These are phyloP conservation scores for Butorides virescens DNA, from an alignment of 2,113 vertebrate species.

Conservation along the genomic window DNA sequence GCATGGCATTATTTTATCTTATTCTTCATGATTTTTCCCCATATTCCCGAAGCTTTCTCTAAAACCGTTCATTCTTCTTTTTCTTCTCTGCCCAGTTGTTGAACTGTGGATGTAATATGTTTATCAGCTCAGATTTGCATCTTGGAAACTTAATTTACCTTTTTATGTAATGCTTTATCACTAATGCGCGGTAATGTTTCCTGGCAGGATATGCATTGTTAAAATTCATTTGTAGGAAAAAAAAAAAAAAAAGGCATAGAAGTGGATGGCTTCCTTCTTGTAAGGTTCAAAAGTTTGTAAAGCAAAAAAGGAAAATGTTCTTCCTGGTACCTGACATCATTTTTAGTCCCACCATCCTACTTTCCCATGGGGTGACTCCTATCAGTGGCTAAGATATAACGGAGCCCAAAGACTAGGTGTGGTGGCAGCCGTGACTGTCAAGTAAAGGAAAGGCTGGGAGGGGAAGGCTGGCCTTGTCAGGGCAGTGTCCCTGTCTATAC, in stretches of 20 bases:
- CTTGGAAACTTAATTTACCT: conserved; percentile 48
- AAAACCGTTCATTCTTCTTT: not conserved
- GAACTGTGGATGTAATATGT: conserved; percentile 11
- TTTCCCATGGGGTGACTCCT: conserved; percentile 61
- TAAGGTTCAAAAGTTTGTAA: conserved; percentile 34
- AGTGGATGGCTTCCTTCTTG: not conserved
- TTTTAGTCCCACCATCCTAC: not conserved
- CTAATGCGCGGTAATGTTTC: conserved; percentile 53
- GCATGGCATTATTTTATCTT: not conserved
- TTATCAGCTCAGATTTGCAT: conserved; percentile 16
- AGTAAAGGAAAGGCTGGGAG: conserved; percentile 70
- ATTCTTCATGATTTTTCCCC: not conserved
- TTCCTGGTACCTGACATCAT: conserved; percentile 52
- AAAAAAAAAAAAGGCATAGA: not conserved
- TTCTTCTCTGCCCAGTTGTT: not conserved
- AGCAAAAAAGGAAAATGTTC: conserved; percentile 22
- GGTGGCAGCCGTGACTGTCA: conserved; percentile 35
- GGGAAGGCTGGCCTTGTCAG: conserved; percentile 54
- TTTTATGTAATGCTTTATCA: conserved; percentile 49
- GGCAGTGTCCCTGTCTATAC: conserved; percentile 20
- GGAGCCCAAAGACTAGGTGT: conserved; percentile 55
- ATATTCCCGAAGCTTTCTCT: not conserved
- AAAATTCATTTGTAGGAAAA: not conserved
- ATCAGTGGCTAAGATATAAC: conserved; percentile 25
- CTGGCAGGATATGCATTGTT: conserved; percentile 71